Evolutionary conservation across 2,888 invertebrate species (phyloP), one percentile per base, ranked within the genome.

Genomic region (Carabus problematicus): DNA sequence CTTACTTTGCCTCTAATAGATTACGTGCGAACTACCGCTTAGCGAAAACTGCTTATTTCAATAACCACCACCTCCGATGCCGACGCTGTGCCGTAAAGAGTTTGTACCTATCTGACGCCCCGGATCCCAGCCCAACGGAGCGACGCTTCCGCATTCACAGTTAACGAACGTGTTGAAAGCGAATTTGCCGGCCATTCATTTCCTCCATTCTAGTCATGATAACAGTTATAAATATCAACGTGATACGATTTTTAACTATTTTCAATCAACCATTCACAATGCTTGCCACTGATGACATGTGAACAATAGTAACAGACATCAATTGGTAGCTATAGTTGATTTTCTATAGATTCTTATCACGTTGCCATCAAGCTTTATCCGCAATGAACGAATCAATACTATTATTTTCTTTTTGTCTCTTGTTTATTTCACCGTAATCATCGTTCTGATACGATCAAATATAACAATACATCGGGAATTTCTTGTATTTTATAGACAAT

Each of bases 1-100:
- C 52, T n/a, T 14, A 6, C 55, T 18, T 1, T 55, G 12, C 39
- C 12, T 45, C 58, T 58, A 64, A 64, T 64, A 64, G 64, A 64
- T 64, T 64, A 64, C 64, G 64, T 64, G 64, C 56, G 58, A 64
- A 64, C 64, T 64, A 58, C 64, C 64, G 43, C 64, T 64, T 56
- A 64, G 56, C 64, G 64, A 64, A 64, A 64, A 64, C 64, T 64
- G 64, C 64, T 64, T 64, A 64, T 64, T 64, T 64, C 64, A 64
- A 64, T 64, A 64, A 64, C 47, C 56, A 54, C 40, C 9, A 8
- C 39, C 29, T 40, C 29, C 19, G 39, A 12, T 40, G 19, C 40
- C 11, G 11, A 8, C 18, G 18, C 52, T 8, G 19, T 14, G 7
- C 45, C 45, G 12, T 45, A 12, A 11, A 45, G 12, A 11, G 45